Base-by-base conservation (phyloP, 2,888 invertebrate species). In the Actias luna region DNA sequence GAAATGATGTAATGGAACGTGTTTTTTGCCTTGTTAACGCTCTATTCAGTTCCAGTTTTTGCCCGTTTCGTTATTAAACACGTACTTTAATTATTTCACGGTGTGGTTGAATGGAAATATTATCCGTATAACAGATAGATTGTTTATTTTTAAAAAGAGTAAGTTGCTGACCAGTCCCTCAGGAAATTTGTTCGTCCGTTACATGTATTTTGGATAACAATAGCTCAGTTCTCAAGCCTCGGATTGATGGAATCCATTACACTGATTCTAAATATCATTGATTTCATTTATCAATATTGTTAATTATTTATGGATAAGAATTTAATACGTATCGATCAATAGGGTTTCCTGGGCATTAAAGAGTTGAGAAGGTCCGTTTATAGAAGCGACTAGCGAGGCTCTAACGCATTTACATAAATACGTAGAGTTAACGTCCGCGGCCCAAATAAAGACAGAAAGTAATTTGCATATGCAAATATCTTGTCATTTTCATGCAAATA, bases 391-490 rank as follows among this genome's bases (percentile, higher is more conserved):
- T 29, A 36, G 55, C 39, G 36, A 52, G 59, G 55, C 22, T 31
- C 59, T 31, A 74, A 67, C 75, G 60, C 72, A 87, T 89, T 89
- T 83, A 79, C 89, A 87, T 87, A 85, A 88, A 82, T 83, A 85
- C 82, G 75, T 74, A 71, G 80, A 84, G 80, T 85, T 84, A 84
- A 83, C 84, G 84, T 86, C 85, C 85, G 81, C 84, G 83, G 83
- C 82, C 87, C 86, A 86, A 90, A 88, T 88, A 89, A 89, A 89
- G 88, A 84, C 85, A 83, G 84, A 87, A 84, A 85, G 83, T 83
- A 80, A 92, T 91, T 92, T 90, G 83, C 90, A 92, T 92, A 92
- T 91, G 91, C 88, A 89, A 92, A 92, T 92, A 84, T 73, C 79
- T 79, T 77, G 81, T 84, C 85, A 86, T 88, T 88, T 84, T 85